Conservation (phyloP, 2,888 invertebrate genomes). For the Protonemura montana region DNA sequence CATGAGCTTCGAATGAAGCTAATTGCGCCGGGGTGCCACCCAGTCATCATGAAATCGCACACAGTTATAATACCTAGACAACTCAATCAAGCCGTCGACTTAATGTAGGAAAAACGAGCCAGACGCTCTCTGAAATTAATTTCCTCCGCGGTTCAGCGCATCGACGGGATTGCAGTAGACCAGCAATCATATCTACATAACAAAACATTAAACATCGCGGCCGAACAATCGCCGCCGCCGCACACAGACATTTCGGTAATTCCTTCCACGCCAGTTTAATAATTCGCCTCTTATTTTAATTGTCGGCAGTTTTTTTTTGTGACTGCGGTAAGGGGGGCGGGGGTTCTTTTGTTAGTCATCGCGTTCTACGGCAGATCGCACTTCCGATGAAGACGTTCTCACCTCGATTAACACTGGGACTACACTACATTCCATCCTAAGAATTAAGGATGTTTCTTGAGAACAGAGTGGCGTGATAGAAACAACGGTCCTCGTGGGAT, state of each 20-base stretch:
- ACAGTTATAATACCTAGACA: neutral
- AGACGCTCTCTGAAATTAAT: neutral
- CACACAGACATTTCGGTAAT: neutral
- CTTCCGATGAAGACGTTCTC: neutral
- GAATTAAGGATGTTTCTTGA: too few species aligned
- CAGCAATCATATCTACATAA: slow-evolving; percentile 33
- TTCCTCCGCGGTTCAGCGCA: slow-evolving; percentile 1
- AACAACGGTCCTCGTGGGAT: too few species aligned
- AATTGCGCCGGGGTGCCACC: too few species aligned
- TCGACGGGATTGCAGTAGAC: neutral
- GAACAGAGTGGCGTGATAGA: too few species aligned
- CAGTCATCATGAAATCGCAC: neutral
- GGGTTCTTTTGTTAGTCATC: neutral
- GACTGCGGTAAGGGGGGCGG: neutral
- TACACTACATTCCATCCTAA: too few species aligned
- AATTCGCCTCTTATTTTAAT: neutral
- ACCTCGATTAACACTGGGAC: neutral
- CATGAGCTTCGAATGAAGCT: too few species aligned
- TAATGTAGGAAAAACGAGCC: neutral
- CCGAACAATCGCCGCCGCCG: neutral
- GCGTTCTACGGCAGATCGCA: neutral
- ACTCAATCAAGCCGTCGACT: neutral
- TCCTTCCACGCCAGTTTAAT: neutral
- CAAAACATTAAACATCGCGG: neutral
- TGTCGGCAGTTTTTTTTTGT: neutral